Evolutionary conservation across 2,888 invertebrate species (phyloP), one percentile per base, ranked within the genome.

Genomic region (Cyaniris semiargus): DNA sequence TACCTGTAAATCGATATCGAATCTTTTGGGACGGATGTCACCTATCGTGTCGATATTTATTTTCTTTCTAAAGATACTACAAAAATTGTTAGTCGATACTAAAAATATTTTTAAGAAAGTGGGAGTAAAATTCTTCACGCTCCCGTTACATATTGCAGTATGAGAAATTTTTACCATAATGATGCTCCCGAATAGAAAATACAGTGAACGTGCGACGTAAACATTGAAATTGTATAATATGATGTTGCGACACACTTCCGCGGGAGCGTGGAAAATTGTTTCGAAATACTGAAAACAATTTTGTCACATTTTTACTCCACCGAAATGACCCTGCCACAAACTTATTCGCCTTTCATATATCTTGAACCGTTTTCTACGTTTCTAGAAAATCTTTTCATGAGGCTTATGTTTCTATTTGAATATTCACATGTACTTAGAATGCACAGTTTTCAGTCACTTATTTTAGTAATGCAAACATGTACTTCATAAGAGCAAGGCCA

Each of bases 241-340:
- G 81, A 83, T 82, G 83, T 83, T 83, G 83, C 83, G 83, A 82
- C 83, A 82, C 80, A 81, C 78, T 79, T 76, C 79, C 81, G 78
- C 77, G 71, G n/a, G 81, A 82, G 81, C 80, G 82, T 79, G 80
- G 80, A 79, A 84, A 86, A 85, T 84, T 83, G 85, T 84, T 84
- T 83, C 82, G 81, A 80, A 82, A 81, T 83, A 83, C 82, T 83
- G 80, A 81, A 79, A 83, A 79, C 83, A 83, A 81, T 83, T 84
- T 83, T 82, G 79, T 78, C 77, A 78, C 79, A 79, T 81, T 79
- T 79, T 78, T 21, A 76, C 78, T 79, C 76, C 78, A 78, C 81
- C 80, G 77, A 77, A 76, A 38, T 71, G 79, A 77, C 78, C 78
- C 78, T 80, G 80, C 80, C 80, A 79, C 81, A 80, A 81, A 71